A percentile compares a stretch with the other conserved stretches of the same genome.
phyloP scores from a whole-genome alignment of 2,113 vertebrate genomes.

The Toxotes jaculatrix region DNA sequence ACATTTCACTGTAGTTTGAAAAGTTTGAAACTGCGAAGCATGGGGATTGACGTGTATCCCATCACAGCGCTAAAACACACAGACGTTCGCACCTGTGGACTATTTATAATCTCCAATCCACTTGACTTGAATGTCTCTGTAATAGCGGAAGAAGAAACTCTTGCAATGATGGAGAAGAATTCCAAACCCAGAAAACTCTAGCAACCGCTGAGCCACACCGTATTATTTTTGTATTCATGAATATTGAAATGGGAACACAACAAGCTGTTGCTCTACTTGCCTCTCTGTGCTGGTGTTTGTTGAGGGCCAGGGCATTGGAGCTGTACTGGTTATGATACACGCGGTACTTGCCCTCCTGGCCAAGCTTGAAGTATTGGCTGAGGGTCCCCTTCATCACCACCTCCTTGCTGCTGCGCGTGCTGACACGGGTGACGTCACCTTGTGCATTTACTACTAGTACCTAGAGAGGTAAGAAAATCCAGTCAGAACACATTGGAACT shows the following conservation, averaged over 20 bases:
- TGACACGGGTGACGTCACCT: slow-evolving; percentile 92
- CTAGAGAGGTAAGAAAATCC: slow-evolving; percentile 69
- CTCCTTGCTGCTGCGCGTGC: slow-evolving; percentile 87
- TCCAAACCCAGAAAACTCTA: background rate
- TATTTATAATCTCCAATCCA: background rate
- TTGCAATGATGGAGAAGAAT: background rate
- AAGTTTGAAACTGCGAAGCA: background rate
- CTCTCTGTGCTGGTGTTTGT: slow-evolving; percentile 99
- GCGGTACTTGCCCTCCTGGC: slow-evolving; percentile 97
- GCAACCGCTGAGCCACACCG: background rate
- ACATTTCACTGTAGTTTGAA: background rate
- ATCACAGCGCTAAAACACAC: background rate
- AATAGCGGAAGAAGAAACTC: background rate
- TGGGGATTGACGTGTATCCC: background rate
- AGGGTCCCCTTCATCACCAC: slow-evolving; percentile 91
- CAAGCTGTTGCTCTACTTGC: slow-evolving; percentile 32
- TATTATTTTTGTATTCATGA: background rate
- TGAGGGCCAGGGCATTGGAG: slow-evolving; percentile 93
- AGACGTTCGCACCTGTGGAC: background rate
- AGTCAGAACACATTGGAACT: background rate
- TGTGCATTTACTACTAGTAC: slow-evolving; percentile 92
- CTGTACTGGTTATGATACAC: slow-evolving; percentile 99
- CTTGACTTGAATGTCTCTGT: background rate
- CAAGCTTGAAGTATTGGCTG: slow-evolving; percentile 91
- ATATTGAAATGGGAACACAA: background rate